Evolutionary conservation across 2,113 vertebrate species (phyloP).

Genomic region (Recurvirostra avosetta): DNA sequence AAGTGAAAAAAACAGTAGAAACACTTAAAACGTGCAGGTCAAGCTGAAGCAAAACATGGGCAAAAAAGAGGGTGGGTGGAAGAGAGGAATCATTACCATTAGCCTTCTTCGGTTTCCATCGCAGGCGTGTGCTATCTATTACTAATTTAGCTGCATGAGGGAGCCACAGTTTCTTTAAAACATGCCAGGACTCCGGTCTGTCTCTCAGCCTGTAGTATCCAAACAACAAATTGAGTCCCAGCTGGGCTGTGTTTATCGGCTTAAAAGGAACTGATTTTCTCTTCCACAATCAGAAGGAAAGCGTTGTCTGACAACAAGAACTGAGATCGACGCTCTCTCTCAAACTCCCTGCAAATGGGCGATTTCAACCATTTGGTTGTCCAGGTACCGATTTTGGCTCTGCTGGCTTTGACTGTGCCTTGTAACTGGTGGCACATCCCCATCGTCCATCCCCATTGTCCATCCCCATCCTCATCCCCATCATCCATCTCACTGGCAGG

Average conservation of each 20-base stretch:
- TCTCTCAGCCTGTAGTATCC: constrained; percentile 45
- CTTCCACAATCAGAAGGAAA: background rate
- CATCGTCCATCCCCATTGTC: background rate
- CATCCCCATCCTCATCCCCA: background rate
- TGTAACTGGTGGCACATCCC: background rate
- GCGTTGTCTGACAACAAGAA: background rate
- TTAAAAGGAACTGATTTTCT: constrained; percentile 30
- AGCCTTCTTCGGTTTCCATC: background rate
- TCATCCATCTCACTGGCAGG: background rate
- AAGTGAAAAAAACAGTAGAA: background rate
- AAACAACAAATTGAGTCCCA: constrained; percentile 57
- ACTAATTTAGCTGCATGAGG: constrained; percentile 34
- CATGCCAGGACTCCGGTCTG: constrained; percentile 42
- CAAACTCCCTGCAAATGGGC: background rate
- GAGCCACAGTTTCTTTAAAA: constrained; percentile 35
- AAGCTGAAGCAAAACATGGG: background rate
- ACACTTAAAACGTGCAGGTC: background rate
- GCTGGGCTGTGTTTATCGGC: constrained; percentile 44
- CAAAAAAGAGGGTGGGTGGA: background rate
- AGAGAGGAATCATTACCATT: background rate
- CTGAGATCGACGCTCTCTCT: background rate
- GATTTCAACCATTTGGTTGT: background rate
- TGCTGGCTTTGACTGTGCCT: background rate
- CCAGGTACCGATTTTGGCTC: background rate
- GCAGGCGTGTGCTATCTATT: constrained; percentile 1